Evolutionary conservation across 2,797 vertebrate genomes (phyloP), one percentile per base, ranked within the genome.

Genomic region (Hydrophis major): DNA sequence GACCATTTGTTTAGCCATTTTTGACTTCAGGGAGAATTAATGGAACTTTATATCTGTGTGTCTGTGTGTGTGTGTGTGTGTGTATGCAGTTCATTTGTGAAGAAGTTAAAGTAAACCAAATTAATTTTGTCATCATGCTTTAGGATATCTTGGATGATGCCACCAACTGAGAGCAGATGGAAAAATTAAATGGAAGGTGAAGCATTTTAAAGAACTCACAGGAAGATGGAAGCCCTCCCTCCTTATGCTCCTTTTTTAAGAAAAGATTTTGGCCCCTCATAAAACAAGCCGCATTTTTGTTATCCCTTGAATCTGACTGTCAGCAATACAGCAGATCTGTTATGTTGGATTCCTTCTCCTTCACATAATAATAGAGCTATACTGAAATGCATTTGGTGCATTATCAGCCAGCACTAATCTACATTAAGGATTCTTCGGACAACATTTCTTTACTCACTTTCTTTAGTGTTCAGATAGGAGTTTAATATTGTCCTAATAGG

Each of bases 51-150:
- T 3, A 18, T 37, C n/a, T 74, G 6, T 50, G 0, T 47, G 47
- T 47, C 5, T 4, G 47, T 47, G 42, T 47, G 42, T 47, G 47
- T 47, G 47, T 53, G 50, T 53, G 50, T 53, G 16, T 10, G 8
- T 22, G 18, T 42, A 18, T 95, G 93, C 61, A 94, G 60, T 93
- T 96, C 88, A 27, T 56, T 95, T 96, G 95, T 94, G 95, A 57
- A 83, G 91, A 96, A 95, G 92, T 94, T 92, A 93, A 94, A 94
- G 88, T 90, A 96, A 97, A 96, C 88, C 88, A 93, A 97, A 92
- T 88, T 4, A 93, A 93, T 95, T 95, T 94, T 97, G 83, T 92
- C 53, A 18, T 56, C 13, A 86, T 90, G 8, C 94, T 95, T 96
- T 94, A 97, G 93, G 47, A 86, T 92, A 53, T 69, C 50, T 88